Conservation (phyloP, 2,113 vertebrate genomes). For the Festucalex cinctus region DNA sequence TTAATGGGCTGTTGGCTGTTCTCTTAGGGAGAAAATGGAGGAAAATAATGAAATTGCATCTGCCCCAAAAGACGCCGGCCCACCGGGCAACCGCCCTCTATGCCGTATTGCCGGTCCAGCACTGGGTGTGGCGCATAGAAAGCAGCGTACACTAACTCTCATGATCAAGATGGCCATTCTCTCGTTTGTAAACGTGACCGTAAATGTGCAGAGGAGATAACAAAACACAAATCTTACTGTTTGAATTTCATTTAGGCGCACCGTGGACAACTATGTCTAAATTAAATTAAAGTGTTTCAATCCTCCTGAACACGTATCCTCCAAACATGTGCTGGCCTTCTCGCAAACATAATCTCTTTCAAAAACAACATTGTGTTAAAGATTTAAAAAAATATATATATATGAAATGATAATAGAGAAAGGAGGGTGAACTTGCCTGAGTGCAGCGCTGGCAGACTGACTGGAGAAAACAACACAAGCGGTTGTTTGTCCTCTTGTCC, state of each 20-base stretch:
- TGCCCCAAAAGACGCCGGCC: too few relatives aligned
- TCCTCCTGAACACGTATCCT: neutral
- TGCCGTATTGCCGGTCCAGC: too few relatives aligned
- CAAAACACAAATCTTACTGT: neutral
- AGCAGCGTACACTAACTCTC: neutral
- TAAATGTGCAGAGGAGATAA: neutral
- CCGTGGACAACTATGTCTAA: neutral
- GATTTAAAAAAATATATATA: neutral
- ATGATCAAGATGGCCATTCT: neutral
- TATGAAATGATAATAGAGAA: neutral
- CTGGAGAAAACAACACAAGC: slow-evolving; percentile 60
- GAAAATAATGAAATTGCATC: too few relatives aligned
- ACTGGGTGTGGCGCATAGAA: slow-evolving; percentile 13
- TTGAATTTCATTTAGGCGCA: neutral
- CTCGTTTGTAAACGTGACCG: neutral
- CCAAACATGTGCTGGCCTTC: neutral
- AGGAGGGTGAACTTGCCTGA: slow-evolving; percentile 54
- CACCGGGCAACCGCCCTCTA: too few relatives aligned
- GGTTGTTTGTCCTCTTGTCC: slow-evolving; percentile 55
- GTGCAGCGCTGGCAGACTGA: slow-evolving; percentile 20
- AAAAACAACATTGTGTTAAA: neutral
- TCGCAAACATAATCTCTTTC: neutral
- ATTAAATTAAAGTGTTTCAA: neutral
- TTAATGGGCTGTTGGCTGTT: too few relatives aligned
- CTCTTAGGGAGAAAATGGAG: too few relatives aligned